Percentiles rank a stretch among this genome's conserved stretches.
phyloP scores from a whole-genome alignment of 2,797 vertebrate species.

The Falco novaeseelandiae region DNA sequence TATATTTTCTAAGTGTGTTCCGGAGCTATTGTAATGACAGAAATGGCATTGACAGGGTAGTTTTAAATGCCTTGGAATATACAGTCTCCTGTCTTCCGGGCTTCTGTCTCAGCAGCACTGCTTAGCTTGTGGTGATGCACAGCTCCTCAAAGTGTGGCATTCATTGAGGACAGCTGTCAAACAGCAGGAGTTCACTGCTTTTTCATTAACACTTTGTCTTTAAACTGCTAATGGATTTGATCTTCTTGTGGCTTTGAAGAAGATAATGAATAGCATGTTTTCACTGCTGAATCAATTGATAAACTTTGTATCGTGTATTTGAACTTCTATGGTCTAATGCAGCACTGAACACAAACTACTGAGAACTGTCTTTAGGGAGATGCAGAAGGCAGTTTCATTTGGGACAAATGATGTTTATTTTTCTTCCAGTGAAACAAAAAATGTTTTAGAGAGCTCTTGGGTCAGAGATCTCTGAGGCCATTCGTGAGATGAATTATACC shows the following conservation, averaged over 20 bases:
- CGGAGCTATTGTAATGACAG: not conserved
- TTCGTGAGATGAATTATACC: not conserved
- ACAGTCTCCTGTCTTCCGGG: not conserved
- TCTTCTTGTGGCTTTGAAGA: conserved; percentile 18
- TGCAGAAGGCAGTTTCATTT: not conserved
- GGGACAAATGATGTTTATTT: not conserved
- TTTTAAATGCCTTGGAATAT: not conserved
- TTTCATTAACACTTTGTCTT: conserved; percentile 10
- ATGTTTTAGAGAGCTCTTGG: not conserved
- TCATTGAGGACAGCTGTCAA: not conserved
- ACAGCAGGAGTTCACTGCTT: not conserved
- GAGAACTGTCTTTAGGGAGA: not conserved
- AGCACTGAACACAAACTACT: not conserved
- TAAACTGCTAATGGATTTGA: not conserved
- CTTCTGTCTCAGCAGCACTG: not conserved
- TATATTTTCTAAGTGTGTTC: not conserved
- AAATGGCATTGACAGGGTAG: not conserved
- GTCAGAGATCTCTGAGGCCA: not conserved
- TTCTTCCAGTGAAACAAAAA: not conserved
- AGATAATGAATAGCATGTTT: not conserved
- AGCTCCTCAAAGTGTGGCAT: not conserved
- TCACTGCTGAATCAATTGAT: not conserved
- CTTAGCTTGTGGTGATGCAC: not conserved
- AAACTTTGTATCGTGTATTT: not conserved
- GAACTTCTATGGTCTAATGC: not conserved